Percentiles rank a stretch among this genome's conserved stretches.
Evolutionary conservation across 2,888 invertebrate genomes (phyloP).

Genomic region (Nephrotoma appendiculata): DNA sequence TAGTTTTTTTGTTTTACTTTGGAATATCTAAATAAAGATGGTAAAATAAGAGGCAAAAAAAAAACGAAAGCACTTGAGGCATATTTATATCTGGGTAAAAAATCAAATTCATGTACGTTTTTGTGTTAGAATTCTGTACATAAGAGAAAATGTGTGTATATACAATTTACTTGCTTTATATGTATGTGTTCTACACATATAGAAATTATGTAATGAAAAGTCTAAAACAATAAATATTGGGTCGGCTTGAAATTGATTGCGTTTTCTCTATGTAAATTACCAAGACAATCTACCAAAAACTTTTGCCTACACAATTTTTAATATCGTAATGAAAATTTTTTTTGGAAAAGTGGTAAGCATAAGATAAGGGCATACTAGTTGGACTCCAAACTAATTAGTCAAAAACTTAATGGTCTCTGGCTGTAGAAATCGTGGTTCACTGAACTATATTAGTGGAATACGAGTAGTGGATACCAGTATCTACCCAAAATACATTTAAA

Average conservation of each 20-base stretch:
- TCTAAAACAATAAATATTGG: not conserved
- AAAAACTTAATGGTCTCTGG: no score
- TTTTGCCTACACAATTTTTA: no score
- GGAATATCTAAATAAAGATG: not conserved
- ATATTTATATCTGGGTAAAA: not conserved
- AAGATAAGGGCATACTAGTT: no score
- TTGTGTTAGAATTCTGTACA: not conserved
- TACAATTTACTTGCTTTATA: not conserved
- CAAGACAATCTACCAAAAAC: no score
- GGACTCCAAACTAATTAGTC: no score
- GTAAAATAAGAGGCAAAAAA: not conserved
- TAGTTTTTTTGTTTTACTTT: not conserved
- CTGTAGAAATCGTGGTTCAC: no score
- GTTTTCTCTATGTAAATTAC: no score
- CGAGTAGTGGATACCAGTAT: no score
- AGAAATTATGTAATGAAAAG: not conserved
- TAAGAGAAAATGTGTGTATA: not conserved
- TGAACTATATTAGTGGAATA: no score
- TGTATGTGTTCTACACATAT: not conserved
- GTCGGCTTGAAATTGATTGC: not conserved
- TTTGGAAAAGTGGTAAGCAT: no score
- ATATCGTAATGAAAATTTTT: no score
- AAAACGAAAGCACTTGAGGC: not conserved
- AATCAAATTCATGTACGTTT: not conserved
- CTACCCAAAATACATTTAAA: no score